Base-by-base conservation (phyloP, 64 coral and sea anemone species). In the Anthopleura sola region DNA sequence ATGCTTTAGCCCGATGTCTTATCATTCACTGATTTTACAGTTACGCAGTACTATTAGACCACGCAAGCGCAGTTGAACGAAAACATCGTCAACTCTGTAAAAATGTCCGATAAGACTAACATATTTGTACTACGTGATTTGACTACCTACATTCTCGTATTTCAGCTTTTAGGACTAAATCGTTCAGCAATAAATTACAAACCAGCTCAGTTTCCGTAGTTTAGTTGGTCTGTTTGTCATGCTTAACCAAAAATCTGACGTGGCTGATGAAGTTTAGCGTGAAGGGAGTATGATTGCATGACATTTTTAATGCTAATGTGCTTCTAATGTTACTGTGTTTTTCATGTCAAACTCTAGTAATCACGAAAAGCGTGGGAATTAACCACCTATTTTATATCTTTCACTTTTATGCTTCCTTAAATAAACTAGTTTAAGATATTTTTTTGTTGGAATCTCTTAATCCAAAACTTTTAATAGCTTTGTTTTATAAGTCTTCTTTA, bases 161-260 rank as follows among this genome's bases (percentile, higher is more conserved):
- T 71, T 12, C 66, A 34, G 26, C 66, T 71, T 71, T 71, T 71
- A 71, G 29, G 29, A 12, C 29, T 71, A 16, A 71, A 71, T 71
- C 29, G 66, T 9, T 71, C 66, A 34, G 66, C 26, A 71, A 71
- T 71, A 13, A 71, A 71, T 71, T 32, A 71, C 66, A 71, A 71
- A 33, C 11, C 13, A 31, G 66, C 17, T 71, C 15, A 31, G n/a
- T 34, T 71, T 71, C 66, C 66, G 66, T 71, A 16, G 24, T 32
- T 71, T 71, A 71, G 66, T 71, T 31, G 13, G n/a, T 71, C 13
- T 36, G 66, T 32, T 71, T 71, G 66, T 71, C 66, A 71, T 71
- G 66, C 29, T 71, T 32, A 71, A 20, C 66, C 66, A 31, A 15
- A 34, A 71, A 32, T 5, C 3, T 71, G 66, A 71, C 66, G 66